A percentile compares a stretch with the other conserved stretches of the same genome.
Conservation (phyloP, 2,888 invertebrate genomes). For the Gortyna flavago region DNA sequence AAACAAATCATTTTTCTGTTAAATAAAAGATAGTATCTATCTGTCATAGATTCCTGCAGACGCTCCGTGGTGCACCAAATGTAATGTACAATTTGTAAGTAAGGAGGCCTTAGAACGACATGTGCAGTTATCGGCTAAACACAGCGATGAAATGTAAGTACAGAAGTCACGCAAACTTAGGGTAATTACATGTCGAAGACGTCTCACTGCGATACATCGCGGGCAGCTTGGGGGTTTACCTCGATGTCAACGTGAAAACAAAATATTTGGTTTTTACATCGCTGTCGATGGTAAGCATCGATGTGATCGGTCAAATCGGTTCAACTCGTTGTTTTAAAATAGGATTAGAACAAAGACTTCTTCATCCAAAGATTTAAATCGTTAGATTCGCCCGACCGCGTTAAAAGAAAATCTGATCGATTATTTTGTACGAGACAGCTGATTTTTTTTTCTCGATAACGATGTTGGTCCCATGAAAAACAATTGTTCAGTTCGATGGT, state of each 20-base stretch:
- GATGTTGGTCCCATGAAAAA: background rate
- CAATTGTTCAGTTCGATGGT: background rate
- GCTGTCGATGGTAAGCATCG: background rate
- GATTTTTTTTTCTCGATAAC: no score
- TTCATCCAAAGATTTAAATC: no score
- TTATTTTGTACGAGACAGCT: no score
- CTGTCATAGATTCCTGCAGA: constrained; percentile 2
- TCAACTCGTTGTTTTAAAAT: background rate
- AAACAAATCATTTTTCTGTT: background rate
- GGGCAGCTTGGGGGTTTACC: no score
- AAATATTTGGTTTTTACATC: background rate
- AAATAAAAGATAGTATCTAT: background rate
- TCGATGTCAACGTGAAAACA: background rate
- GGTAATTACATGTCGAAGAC: no score
- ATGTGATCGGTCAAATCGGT: background rate
- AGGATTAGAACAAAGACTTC: background rate
- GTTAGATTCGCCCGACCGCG: no score
- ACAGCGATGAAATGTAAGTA: constrained; percentile 9
- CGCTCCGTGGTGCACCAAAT: constrained; percentile 14
- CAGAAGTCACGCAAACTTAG: background rate
- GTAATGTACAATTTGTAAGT: background rate
- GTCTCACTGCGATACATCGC: no score
- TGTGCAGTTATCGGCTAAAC: background rate
- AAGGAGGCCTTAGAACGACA: constrained; percentile 6
- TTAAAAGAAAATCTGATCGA: no score